phyloP scores from a whole-genome alignment of 1,140 invertebrate species.

The Heliconius melpomene region DNA sequence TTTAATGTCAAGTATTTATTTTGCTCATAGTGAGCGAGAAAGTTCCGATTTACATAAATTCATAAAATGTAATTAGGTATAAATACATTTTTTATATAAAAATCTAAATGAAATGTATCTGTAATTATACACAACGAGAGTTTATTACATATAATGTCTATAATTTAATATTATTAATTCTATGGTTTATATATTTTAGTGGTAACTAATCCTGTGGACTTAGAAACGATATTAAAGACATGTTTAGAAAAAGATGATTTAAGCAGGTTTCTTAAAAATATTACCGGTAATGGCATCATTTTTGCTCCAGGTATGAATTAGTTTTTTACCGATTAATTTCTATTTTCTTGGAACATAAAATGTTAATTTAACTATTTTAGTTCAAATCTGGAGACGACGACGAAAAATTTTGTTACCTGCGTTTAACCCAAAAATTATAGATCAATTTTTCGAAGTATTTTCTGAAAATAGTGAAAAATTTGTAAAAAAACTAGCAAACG shows the following conservation, averaged over 20 bases:
- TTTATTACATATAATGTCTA: too few relatives aligned
- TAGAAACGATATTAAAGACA: constrained; percentile 62
- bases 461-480: constrained; percentile 86
- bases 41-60: too few relatives aligned
- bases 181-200: constrained; percentile 43
- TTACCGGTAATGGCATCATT: constrained; percentile 64
- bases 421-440: constrained; percentile 93
- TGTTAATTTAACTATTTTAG: constrained; percentile 44
- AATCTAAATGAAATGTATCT: too few relatives aligned
- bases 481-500: constrained; percentile 42
- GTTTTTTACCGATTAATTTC: background rate
- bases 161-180: background rate
- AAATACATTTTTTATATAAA: too few relatives aligned
- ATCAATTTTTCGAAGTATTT: constrained; percentile 88
- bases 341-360: too few relatives aligned
- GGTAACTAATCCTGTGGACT: constrained; percentile 54
- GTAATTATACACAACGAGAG: too few relatives aligned
- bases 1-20: background rate
- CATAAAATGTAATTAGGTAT: too few relatives aligned
- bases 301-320: constrained; percentile 66
- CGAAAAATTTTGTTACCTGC: constrained; percentile 91
- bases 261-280: constrained; percentile 55
- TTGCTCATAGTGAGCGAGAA: too few relatives aligned
- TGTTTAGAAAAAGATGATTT: constrained; percentile 69
- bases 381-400: constrained; percentile 88